Percentiles rank a stretch among this genome's conserved stretches.
Conservation (phyloP, 1,140 invertebrate species). For the Leptonema lineaticorne region DNA sequence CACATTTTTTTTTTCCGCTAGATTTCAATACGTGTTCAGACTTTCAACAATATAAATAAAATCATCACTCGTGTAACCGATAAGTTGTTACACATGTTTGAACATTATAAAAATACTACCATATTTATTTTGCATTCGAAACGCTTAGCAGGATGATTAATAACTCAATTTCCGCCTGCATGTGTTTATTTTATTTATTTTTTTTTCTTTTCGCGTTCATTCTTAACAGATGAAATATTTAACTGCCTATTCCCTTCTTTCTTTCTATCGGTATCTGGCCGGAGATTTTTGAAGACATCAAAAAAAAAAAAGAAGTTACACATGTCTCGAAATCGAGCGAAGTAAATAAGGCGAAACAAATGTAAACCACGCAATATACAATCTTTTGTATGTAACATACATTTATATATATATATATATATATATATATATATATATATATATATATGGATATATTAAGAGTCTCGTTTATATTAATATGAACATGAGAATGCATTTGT, state of each 20-base stretch:
- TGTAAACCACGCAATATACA: background rate
- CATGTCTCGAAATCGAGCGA: background rate
- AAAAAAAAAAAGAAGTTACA: constrained; percentile 1
- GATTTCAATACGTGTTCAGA: too few species aligned
- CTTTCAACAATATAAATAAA: too few species aligned
- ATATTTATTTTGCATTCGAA: too few species aligned
- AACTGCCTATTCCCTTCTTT: background rate
- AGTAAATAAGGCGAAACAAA: background rate
- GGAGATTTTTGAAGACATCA: background rate
- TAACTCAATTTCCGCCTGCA: constrained; percentile 11
- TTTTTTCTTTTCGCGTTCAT: background rate
- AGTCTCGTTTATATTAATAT: too few species aligned
- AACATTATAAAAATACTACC: too few species aligned
- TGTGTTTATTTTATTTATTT: background rate
- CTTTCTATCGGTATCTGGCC: background rate
- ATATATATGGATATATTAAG: too few species aligned
- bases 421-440: too few species aligned
- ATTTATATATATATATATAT: too few species aligned
- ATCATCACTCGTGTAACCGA: too few species aligned
- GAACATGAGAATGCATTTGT: background rate
- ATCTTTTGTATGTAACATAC: too few species aligned
- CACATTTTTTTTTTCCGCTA: background rate
- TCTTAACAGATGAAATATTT: background rate
- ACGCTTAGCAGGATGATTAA: background rate
- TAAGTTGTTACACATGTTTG: too few species aligned